These are phyloP conservation scores for Lithophane socia DNA, from an alignment of 2,888 invertebrate genomes.

Conservation along the genomic window DNA sequence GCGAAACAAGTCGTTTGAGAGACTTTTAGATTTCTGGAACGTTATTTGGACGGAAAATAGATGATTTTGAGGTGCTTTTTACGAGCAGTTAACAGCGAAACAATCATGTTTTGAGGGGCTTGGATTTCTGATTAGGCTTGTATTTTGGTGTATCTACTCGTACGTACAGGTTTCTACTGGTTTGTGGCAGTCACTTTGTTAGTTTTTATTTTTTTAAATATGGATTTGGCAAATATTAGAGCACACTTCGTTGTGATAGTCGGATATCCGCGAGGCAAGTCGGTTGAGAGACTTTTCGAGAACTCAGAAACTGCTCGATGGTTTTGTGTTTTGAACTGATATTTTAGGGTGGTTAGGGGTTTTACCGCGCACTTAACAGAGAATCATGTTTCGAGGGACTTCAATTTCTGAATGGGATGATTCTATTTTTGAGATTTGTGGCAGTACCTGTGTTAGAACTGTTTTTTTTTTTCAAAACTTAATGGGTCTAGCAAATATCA, in stretches of 20 bases:
- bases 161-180: neutral
- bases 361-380: neutral
- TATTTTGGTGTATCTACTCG: slow-evolving; percentile 1
- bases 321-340: slow-evolving; percentile 3
- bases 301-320: slow-evolving; percentile 10
- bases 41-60: slow-evolving; percentile 25
- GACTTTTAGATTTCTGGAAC: slow-evolving; percentile 37
- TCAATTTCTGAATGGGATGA: neutral
- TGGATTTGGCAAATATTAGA: slow-evolving; percentile 72
- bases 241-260: slow-evolving; percentile 58
- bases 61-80: slow-evolving; percentile 26
- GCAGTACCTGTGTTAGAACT: neutral
- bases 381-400: neutral
- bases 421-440: neutral
- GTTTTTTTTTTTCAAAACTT: neutral
- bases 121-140: neutral
- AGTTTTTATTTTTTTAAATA: slow-evolving; percentile 35
- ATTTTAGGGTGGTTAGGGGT: too few relatives aligned
- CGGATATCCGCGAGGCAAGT: slow-evolving; percentile 55
- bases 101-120: neutral
- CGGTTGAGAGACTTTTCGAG: too few relatives aligned
- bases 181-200: neutral
- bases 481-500: slow-evolving; percentile 59
- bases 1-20: slow-evolving; percentile 44
- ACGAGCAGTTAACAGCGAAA: neutral